phyloP scores from a whole-genome alignment of 1,140 invertebrate species.

The Sweltsa coloradensis region DNA sequence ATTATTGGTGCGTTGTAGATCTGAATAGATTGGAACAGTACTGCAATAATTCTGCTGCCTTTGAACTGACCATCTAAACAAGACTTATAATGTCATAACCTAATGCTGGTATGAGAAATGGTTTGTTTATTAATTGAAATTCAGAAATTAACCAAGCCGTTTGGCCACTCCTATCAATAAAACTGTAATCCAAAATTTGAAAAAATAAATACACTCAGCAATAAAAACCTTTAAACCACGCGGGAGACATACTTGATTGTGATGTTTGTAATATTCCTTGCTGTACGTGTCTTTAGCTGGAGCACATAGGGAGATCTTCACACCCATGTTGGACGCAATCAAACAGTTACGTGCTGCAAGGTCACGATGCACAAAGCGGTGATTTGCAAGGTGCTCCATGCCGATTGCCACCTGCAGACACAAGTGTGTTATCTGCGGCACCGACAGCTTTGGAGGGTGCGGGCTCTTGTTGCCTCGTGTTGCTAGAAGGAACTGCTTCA shows the following conservation, averaged over 20 bases:
- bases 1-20: no score
- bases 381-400: constrained; percentile 66
- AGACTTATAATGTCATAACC: no score
- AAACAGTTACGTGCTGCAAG: constrained; percentile 88
- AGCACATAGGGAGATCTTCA: constrained; percentile 73
- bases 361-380: constrained; percentile 71
- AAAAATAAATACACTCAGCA: no score
- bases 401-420: constrained; percentile 70
- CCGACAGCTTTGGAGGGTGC: constrained; percentile 46
- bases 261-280: constrained; percentile 69
- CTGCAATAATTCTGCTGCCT: no score
- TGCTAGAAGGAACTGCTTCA: constrained; percentile 84
- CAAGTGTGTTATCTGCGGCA: constrained; percentile 56
- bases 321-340: constrained; percentile 64
- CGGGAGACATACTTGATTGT: constrained; percentile 55
- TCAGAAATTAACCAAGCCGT: no score
- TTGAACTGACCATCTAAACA: no score
- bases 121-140: no score
- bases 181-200: no score
- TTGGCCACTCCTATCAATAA: no score
- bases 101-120: no score
- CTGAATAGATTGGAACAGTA: no score
- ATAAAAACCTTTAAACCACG: no score
- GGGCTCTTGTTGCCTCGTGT: constrained; percentile 47
- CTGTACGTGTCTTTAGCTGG: constrained; percentile 75